phyloP scores from a whole-genome alignment of 1,140 invertebrate genomes.

The Drosophila orosa region DNA sequence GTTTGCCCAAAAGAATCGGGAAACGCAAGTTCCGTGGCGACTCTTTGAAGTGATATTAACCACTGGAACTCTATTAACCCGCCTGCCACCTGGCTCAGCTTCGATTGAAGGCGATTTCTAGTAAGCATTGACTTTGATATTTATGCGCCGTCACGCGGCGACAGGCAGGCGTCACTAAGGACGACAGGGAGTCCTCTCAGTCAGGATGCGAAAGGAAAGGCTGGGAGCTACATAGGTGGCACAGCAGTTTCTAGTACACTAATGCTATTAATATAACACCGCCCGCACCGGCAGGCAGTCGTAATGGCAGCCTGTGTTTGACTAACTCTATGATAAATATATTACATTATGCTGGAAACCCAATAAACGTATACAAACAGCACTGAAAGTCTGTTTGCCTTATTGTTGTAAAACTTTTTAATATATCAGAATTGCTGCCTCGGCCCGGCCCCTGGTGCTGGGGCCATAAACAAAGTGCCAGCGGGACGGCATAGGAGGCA shows the following conservation, averaged over 20 bases:
- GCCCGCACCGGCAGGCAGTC: constrained; percentile 7
- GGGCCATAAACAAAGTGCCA: constrained; percentile 36
- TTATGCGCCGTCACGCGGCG: constrained; percentile 42
- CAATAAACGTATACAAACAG: constrained; percentile 64
- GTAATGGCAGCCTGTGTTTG: constrained; percentile 18
- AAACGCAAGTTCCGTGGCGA: background rate
- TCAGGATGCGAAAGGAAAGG: background rate
- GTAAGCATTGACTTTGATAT: constrained; percentile 36
- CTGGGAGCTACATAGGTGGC: background rate
- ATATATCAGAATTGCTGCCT: constrained; percentile 44
- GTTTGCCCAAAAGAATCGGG: background rate
- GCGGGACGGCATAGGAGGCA: background rate
- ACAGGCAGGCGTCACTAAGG: constrained; percentile 50
- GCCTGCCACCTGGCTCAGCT: constrained; percentile 7
- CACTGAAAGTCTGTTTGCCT: constrained; percentile 36
- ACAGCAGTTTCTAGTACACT: constrained; percentile 25
- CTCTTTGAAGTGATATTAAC: constrained; percentile 34
- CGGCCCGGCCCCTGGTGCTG: background rate
- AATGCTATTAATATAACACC: constrained; percentile 59
- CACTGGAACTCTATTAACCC: constrained; percentile 20
- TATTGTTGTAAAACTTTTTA: constrained; percentile 49
- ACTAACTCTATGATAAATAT: constrained; percentile 26
- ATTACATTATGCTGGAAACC: constrained; percentile 54
- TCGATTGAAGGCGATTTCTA: constrained; percentile 18
- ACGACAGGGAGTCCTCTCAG: constrained; percentile 32